These are phyloP conservation scores for Littorina saxatilis DNA, from an alignment of 1,140 invertebrate species.

Conservation along the genomic window DNA sequence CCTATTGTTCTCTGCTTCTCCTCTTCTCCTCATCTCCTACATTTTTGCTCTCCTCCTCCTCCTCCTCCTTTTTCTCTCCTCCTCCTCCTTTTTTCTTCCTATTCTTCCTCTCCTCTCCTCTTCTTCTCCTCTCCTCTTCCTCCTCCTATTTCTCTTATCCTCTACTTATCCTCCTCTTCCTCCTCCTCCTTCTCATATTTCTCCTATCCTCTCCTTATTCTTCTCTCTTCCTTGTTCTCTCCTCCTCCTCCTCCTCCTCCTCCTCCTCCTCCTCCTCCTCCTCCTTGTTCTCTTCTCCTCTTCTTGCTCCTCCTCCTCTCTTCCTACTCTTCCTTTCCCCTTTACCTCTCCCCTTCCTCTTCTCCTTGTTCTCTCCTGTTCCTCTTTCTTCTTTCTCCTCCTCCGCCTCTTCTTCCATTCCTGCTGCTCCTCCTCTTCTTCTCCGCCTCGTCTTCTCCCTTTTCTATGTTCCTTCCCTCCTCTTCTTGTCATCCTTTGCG, in stretches of 20 bases:
- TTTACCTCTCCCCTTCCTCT: no score
- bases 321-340: no score
- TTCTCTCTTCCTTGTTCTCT: background rate
- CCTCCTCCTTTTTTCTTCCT: background rate
- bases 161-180: background rate
- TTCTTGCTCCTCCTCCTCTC: no score
- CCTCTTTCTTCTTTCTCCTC: no score
- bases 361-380: no score
- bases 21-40: background rate
- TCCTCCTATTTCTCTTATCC: background rate
- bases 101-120: background rate
- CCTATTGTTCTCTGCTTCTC: background rate
- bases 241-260: background rate
- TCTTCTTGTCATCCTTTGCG: no score
- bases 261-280: background rate
- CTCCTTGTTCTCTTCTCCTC: background rate
- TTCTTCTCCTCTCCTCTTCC: background rate
- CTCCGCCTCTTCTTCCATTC: no score
- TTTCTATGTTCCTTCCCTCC: no score
- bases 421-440: no score
- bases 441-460: no score
- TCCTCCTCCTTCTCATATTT: background rate
- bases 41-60: background rate
- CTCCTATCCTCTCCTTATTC: background rate
- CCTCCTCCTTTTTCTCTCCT: background rate